These are phyloP conservation scores for Melanotaenia pygmaea DNA, from an alignment of 2,797 vertebrate species.

Conservation along the genomic window DNA sequence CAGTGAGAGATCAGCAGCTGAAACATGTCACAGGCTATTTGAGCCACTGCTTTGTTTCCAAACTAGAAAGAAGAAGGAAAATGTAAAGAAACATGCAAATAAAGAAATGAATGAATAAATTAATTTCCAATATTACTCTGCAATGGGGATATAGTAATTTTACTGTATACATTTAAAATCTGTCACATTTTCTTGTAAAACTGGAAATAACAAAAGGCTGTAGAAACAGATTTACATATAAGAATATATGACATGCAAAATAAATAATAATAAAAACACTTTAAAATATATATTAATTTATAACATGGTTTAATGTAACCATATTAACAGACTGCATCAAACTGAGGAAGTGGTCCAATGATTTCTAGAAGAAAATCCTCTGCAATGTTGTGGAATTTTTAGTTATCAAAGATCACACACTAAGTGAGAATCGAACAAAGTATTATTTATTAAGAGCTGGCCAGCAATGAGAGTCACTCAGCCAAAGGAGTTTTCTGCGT, in stretches of 20 bases:
- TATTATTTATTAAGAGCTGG: no score
- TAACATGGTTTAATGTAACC: not conserved
- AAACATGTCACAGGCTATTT: conserved; percentile 94
- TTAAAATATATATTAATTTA: no score
- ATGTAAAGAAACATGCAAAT: not conserved
- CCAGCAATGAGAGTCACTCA: no score
- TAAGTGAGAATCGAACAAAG: no score
- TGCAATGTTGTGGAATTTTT: no score
- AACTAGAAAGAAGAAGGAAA: conserved; percentile 78
- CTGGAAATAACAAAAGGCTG: not conserved
- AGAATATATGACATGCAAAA: not conserved
- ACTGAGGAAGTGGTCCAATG: not conserved
- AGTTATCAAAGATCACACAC: no score
- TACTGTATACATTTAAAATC: not conserved
- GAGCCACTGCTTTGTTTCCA: conserved; percentile 93
- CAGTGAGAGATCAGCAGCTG: conserved; percentile 94
- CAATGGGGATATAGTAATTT: not conserved
- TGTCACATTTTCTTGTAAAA: not conserved
- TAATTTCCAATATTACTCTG: not conserved
- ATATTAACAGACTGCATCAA: not conserved
- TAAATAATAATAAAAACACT: not conserved
- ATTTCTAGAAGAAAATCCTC: not conserved
- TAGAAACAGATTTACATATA: rapidly evolving
- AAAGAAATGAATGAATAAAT: not conserved
- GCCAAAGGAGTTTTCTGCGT: no score